Evolutionary conservation across 2,797 vertebrate genomes (phyloP).

Genomic region (Malacoctenus gilli): DNA sequence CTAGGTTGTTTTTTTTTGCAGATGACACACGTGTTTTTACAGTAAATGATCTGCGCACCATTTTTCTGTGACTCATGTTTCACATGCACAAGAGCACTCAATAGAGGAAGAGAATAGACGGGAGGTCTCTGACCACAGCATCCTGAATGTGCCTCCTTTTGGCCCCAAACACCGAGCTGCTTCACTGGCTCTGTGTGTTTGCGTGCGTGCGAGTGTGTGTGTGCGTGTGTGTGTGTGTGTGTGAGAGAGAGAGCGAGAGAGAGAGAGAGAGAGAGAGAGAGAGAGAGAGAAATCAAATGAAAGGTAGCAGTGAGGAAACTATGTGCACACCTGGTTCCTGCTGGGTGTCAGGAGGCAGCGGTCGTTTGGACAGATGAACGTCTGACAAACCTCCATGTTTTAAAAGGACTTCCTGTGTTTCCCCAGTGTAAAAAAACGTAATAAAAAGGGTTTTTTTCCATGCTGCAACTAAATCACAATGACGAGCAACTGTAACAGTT

Average conservation of each 20-base stretch:
- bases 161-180: constrained; percentile 33
- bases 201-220: background rate
- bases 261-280: constrained; percentile 5
- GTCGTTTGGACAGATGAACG: constrained; percentile 6
- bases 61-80: constrained; percentile 2
- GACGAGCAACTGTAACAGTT: no score
- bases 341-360: constrained; percentile 7
- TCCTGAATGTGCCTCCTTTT: constrained; percentile 73
- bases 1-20: no score
- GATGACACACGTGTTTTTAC: background rate
- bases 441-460: background rate
- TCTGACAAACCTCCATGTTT: constrained; percentile 36
- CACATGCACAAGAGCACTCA: constrained; percentile 37
- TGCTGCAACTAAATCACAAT: no score
- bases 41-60: background rate
- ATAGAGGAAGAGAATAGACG: constrained; percentile 77
- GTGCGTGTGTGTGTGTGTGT: background rate
- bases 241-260: no score
- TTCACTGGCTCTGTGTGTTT: background rate
- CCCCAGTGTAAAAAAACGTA: constrained; percentile 1
- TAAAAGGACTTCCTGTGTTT: constrained; percentile 31
- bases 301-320: constrained; percentile 21
- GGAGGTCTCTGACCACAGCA: constrained; percentile 78
- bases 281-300: constrained; percentile 10
- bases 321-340: constrained; percentile 52